Percentiles rank a stretch among this genome's conserved stretches.
Evolutionary conservation across 2,113 vertebrate genomes (phyloP).

Genomic region (Zosterops pallidus): DNA sequence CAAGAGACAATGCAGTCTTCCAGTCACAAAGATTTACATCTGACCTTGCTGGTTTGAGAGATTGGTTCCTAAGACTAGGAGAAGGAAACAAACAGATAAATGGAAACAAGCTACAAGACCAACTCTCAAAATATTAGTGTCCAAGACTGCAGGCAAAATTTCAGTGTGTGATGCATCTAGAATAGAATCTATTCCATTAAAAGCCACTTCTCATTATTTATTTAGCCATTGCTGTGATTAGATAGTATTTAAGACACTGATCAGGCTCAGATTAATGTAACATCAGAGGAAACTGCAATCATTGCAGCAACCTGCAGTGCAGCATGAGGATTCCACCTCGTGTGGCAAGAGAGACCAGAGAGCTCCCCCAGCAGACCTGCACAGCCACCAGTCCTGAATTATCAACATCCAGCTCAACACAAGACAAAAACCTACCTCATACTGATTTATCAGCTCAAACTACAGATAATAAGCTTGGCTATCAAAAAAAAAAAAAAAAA

Average conservation of each 20-base stretch:
- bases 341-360: not conserved
- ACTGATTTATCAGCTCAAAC: not conserved
- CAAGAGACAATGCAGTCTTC: not conserved
- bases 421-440: not conserved
- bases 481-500: not conserved
- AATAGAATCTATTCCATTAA: not conserved
- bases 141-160: not conserved
- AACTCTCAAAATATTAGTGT: not conserved
- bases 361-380: not conserved
- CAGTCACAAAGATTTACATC: not conserved
- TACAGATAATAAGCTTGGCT: not conserved
- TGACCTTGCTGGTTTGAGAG: not conserved
- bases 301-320: not conserved
- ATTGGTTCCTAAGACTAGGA: not conserved
- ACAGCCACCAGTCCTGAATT: not conserved
- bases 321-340: not conserved
- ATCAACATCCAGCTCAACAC: rapidly evolving
- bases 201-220: not conserved
- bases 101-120: not conserved
- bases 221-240: not conserved
- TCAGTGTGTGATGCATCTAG: not conserved
- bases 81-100: not conserved
- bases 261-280: not conserved
- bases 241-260: not conserved
- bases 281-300: not conserved